Evolutionary conservation across 1,140 invertebrate species (phyloP).

Genomic region (Scaptomyza graminum): DNA sequence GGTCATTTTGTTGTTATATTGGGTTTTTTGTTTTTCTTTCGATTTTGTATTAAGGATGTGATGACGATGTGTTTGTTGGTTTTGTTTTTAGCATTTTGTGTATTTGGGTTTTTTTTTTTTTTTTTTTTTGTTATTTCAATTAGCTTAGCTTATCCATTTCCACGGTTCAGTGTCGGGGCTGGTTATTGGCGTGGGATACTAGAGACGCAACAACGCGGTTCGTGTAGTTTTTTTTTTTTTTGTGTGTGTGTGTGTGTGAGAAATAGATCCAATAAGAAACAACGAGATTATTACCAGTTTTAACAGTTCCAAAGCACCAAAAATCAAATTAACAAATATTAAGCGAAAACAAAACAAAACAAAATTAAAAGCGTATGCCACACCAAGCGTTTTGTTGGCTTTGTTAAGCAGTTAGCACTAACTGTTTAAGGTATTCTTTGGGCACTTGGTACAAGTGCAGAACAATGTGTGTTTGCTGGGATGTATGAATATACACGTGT

Average conservation of each 20-base stretch:
- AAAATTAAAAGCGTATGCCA: slow-evolving; percentile 12
- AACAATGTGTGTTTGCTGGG: slow-evolving; percentile 2
- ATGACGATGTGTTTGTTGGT: slow-evolving; percentile 23
- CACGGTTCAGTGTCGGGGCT: slow-evolving; percentile 93
- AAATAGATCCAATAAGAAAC: slow-evolving; percentile 76
- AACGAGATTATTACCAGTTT: slow-evolving; percentile 65
- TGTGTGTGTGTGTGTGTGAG: slow-evolving; percentile 27
- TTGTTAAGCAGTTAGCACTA: slow-evolving; percentile 32
- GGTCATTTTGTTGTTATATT: slow-evolving; percentile 27
- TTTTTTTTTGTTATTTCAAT: slow-evolving; percentile 30
- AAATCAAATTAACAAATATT: not conserved
- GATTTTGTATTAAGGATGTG: slow-evolving; percentile 28
- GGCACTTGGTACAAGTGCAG: not conserved
- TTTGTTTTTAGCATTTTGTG: slow-evolving; percentile 25
- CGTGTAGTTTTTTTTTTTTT: slow-evolving; percentile 26
- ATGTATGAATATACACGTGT: slow-evolving; percentile 4
- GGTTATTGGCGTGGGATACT: slow-evolving; percentile 92
- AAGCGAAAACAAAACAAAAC: not conserved
- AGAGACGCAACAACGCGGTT: slow-evolving; percentile 53
- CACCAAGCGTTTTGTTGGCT: slow-evolving; percentile 28
- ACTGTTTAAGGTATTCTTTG: not conserved
- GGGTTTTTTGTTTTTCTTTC: not conserved
- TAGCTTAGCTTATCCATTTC: slow-evolving; percentile 88
- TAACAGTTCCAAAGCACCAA: slow-evolving; percentile 29
- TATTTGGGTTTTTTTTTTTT: slow-evolving; percentile 16